Conservation (phyloP, 1,140 invertebrate species). For the Aethina tumida region DNA sequence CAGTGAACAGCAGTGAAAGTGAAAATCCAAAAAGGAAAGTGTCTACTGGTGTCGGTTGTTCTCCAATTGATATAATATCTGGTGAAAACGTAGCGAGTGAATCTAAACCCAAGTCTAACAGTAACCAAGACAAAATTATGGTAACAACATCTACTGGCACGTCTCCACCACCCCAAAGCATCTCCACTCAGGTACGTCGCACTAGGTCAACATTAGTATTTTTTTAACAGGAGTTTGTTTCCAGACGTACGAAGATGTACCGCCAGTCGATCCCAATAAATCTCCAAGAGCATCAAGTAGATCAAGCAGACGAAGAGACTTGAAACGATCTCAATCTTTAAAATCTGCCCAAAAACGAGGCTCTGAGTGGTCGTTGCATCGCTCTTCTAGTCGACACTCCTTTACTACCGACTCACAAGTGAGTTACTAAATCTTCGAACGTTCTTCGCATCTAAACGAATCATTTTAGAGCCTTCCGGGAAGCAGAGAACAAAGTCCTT, state of each 20-base stretch:
- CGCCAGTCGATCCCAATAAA: constrained; percentile 9
- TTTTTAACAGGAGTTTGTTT: constrained; percentile 16
- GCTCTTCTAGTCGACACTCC: constrained; percentile 52
- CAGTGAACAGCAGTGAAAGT: constrained; percentile 15
- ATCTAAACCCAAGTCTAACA: constrained; percentile 5
- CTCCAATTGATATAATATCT: too few relatives aligned
- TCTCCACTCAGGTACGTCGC: constrained; percentile 68
- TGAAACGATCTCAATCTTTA: constrained; percentile 41
- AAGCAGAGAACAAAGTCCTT: constrained; percentile 37
- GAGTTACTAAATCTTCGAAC: constrained; percentile 10
- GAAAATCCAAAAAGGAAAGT: too few relatives aligned
- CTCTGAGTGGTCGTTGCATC: constrained; percentile 33
- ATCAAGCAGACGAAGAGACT: constrained; percentile 16
- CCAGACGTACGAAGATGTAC: constrained; percentile 41
- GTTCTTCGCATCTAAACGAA: too few relatives aligned
- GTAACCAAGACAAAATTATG: constrained; percentile 14
- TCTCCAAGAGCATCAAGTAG: constrained; percentile 17
- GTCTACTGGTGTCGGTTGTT: too few relatives aligned
- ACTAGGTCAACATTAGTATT: too few relatives aligned
- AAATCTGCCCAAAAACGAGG: constrained; percentile 29
- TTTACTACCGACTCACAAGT: constrained; percentile 55
- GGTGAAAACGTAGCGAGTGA: too few relatives aligned
- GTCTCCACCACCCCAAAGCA: constrained; percentile 75
- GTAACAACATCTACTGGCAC: constrained; percentile 53
- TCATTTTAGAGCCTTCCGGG: constrained; percentile 29